Conservation (phyloP, 2,888 invertebrate species). For the Timandra comae region DNA sequence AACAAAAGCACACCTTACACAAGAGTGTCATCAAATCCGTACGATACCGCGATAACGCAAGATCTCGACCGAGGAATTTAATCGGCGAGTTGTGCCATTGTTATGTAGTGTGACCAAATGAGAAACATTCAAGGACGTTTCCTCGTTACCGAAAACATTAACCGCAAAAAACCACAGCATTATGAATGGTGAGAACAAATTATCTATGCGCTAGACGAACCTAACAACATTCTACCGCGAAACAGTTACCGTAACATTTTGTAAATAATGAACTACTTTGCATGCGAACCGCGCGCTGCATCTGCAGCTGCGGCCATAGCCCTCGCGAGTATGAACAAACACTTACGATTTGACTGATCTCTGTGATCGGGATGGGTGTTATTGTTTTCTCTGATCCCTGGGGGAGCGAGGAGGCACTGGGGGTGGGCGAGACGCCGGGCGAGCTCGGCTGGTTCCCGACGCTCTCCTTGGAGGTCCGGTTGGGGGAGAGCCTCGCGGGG, state of each 20-base stretch:
- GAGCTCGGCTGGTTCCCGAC: slow-evolving; percentile 76
- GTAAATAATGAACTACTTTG: slow-evolving; percentile 39
- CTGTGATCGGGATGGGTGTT: slow-evolving; percentile 79
- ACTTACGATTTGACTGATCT: slow-evolving; percentile 83
- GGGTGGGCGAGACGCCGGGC: slow-evolving; percentile 79
- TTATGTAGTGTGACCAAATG: slow-evolving; percentile 14
- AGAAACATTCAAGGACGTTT: slow-evolving; percentile 10
- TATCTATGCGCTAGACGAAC: slow-evolving; percentile 26
- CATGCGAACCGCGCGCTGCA: slow-evolving; percentile 35
- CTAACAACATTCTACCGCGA: slow-evolving; percentile 29
- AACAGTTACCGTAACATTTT: slow-evolving; percentile 34
- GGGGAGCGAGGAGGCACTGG: slow-evolving; percentile 75
- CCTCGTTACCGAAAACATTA: slow-evolving; percentile 5
- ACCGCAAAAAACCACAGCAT: slow-evolving; percentile 12
- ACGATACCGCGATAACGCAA: slow-evolving; percentile 23
- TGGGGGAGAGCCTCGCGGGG: slow-evolving; percentile 89
- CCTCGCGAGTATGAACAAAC: slow-evolving; percentile 14
- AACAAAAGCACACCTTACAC: slow-evolving; percentile 27
- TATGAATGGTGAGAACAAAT: slow-evolving; percentile 23
- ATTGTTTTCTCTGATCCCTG: slow-evolving; percentile 75
- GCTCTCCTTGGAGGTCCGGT: slow-evolving; percentile 85
- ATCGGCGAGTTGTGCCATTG: slow-evolving; percentile 8
- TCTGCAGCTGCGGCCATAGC: slow-evolving; percentile 28
- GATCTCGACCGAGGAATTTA: slow-evolving; percentile 5
- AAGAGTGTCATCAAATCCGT: slow-evolving; percentile 24